Evolutionary conservation across 2,888 invertebrate species (phyloP).

Genomic region (Muschampia plurimacula): DNA sequence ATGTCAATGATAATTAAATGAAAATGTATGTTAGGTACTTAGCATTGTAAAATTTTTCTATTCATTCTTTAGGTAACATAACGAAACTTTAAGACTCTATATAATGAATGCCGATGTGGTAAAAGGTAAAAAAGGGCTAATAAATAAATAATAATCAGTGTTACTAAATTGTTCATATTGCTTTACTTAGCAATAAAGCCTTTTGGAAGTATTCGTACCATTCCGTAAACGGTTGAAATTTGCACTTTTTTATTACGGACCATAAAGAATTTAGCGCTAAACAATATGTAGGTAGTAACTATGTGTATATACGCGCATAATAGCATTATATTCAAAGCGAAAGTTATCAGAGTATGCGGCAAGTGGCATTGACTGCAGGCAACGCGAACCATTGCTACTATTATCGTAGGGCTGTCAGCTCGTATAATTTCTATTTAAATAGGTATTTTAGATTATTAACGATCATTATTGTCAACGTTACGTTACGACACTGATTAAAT

Average conservation of each 20-base stretch:
- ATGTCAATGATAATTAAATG: neutral
- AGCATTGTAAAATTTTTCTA: neutral
- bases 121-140: neutral
- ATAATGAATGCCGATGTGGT: conserved; percentile 55
- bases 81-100: neutral
- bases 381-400: conserved; percentile 48
- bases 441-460: no score
- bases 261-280: conserved; percentile 17
- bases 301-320: conserved; percentile 24
- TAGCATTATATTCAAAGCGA: conserved; percentile 50
- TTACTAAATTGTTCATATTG: neutral
- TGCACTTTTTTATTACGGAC: conserved; percentile 10
- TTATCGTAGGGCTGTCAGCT: conserved; percentile 42
- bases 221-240: neutral
- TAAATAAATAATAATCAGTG: neutral
- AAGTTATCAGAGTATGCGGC: conserved; percentile 54
- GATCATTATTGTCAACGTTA: no score
- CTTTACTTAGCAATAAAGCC: neutral
- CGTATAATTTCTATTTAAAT: neutral
- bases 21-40: neutral
- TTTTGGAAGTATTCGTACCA: neutral
- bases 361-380: conserved; percentile 54
- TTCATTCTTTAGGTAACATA: neutral
- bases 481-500: no score
- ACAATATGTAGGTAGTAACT: conserved; percentile 16